phyloP scores from a whole-genome alignment of 2,888 invertebrate genomes.

The Acheta domesticus region DNA sequence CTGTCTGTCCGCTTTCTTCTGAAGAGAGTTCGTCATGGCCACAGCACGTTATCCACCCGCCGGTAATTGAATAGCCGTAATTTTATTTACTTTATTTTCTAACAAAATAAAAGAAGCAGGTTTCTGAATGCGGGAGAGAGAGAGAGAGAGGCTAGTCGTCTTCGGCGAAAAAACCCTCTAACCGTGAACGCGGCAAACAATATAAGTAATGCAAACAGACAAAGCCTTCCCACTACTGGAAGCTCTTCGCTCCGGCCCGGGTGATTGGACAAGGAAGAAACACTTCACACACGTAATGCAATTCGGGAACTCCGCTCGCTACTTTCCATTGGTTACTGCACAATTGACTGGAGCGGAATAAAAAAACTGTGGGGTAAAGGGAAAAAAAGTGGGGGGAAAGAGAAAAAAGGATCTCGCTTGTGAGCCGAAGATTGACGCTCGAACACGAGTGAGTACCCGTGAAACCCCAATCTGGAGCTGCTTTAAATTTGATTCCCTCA shows the following conservation, averaged over 20 bases:
- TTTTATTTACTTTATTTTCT: constrained; percentile 6
- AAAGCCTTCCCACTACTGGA: background rate
- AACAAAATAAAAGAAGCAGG: background rate
- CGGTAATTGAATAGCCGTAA: constrained; percentile 9
- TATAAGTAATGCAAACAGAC: constrained; percentile 4
- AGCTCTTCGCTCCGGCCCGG: background rate
- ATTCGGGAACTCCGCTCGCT: background rate
- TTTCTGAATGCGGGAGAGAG: background rate
- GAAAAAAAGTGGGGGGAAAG: background rate
- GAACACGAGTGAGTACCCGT: background rate
- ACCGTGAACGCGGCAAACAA: background rate
- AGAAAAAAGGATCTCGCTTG: background rate
- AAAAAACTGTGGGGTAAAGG: background rate
- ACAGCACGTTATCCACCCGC: background rate
- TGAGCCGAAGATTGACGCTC: background rate
- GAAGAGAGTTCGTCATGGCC: background rate
- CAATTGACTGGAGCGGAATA: background rate
- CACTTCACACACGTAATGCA: constrained; percentile 4
- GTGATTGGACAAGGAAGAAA: background rate
- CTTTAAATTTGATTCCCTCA: constrained; percentile 18
- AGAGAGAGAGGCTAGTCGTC: background rate
- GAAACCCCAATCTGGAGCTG: background rate
- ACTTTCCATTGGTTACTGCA: constrained; percentile 1
- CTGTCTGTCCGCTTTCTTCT: background rate
- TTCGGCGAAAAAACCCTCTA: background rate